Evolutionary conservation across 2,797 vertebrate species (phyloP).

Genomic region (Crossoptilon crossoptilon): DNA sequence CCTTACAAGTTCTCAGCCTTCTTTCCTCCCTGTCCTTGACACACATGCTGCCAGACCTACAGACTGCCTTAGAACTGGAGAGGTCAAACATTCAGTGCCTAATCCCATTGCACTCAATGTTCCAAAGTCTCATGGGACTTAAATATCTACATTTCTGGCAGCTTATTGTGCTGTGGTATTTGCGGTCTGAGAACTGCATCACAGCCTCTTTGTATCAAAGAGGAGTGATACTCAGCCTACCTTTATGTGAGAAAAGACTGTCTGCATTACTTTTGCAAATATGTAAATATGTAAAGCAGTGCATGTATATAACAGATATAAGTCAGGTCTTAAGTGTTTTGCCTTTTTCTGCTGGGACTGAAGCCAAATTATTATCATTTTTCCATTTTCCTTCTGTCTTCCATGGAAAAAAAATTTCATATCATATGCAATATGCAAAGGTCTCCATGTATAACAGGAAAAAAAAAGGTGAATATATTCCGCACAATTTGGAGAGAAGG

Average conservation of each 20-base stretch:
- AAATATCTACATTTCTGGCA: neutral
- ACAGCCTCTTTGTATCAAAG: neutral
- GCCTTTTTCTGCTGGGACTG: neutral
- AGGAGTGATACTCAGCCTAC: neutral
- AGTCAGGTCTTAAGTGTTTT: neutral
- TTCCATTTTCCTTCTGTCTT: neutral
- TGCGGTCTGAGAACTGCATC: fast-evolving
- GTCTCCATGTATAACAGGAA: neutral
- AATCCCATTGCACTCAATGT: neutral
- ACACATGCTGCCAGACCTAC: neutral
- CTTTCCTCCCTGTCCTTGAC: neutral
- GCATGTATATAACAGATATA: neutral
- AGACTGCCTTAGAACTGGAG: neutral
- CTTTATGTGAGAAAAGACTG: neutral
- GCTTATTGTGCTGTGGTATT: neutral
- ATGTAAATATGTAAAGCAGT: neutral
- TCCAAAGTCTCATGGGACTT: neutral
- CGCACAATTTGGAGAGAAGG: neutral
- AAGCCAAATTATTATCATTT: neutral
- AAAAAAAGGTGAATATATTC: neutral
- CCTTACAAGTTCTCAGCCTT: neutral
- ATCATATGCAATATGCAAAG: neutral
- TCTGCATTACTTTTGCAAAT: neutral
- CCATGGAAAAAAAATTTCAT: neutral
- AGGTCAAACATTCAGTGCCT: neutral